These are phyloP conservation scores for Drosophila meridiana DNA, from an alignment of 2,888 invertebrate species.

Conservation along the genomic window DNA sequence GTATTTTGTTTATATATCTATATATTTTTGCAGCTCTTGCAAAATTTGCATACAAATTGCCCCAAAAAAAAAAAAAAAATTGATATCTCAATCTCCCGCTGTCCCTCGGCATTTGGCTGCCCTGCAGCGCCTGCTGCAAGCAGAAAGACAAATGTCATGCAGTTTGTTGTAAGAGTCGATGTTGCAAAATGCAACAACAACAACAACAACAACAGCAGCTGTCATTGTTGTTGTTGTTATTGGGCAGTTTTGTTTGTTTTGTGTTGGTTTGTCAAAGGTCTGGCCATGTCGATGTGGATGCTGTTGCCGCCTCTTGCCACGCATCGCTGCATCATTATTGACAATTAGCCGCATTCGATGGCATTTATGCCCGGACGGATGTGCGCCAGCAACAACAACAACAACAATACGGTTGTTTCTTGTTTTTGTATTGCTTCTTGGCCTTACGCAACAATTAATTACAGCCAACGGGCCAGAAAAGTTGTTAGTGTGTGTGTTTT, in stretches of 20 bases:
- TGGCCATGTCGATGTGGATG: slow-evolving; percentile 61
- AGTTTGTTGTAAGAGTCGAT: slow-evolving; percentile 68
- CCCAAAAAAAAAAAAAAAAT: slow-evolving; percentile 49
- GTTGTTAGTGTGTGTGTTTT: slow-evolving; percentile 31
- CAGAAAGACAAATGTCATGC: slow-evolving; percentile 74
- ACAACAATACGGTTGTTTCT: slow-evolving; percentile 11
- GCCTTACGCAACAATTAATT: slow-evolving; percentile 79
- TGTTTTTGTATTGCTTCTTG: slow-evolving; percentile 66
- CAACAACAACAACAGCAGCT: slow-evolving; percentile 55
- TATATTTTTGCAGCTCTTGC: slow-evolving; percentile 17
- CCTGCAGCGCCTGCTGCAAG: slow-evolving; percentile 3
- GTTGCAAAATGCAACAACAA: slow-evolving; percentile 67
- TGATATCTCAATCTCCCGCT: slow-evolving; percentile 22
- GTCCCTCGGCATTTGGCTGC: neutral
- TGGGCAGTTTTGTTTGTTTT: slow-evolving; percentile 76
- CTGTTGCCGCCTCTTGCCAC: slow-evolving; percentile 67
- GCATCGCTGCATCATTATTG: slow-evolving; percentile 81
- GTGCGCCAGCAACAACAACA: slow-evolving; percentile 59
- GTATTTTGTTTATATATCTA: neutral
- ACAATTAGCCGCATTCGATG: slow-evolving; percentile 79
- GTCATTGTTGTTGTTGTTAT: slow-evolving; percentile 33
- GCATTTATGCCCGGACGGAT: slow-evolving; percentile 72
- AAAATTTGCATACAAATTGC: slow-evolving; percentile 43
- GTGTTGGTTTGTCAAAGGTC: slow-evolving; percentile 79
- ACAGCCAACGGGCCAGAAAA: slow-evolving; percentile 71